Conservation (phyloP, 2,888 invertebrate species). For the Ennomos fuscantarius region DNA sequence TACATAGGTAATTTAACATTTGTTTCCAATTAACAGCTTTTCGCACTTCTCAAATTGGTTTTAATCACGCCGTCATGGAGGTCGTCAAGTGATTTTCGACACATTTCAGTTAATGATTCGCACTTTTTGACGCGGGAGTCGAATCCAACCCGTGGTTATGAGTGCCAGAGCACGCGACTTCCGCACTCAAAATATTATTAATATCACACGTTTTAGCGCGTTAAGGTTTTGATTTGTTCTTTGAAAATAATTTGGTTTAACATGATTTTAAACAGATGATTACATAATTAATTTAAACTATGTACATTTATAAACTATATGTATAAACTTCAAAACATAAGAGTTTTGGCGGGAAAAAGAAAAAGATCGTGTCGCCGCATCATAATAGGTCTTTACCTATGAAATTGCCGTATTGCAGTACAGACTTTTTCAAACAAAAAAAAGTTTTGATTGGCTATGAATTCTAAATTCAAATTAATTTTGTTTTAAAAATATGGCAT, state of each 20-base stretch:
- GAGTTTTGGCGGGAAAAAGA: no score
- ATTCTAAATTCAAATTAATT: no score
- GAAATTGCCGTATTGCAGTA: no score
- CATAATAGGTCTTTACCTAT: no score
- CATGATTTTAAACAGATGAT: conserved; percentile 12
- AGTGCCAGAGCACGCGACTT: conserved; percentile 66
- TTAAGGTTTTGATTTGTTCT: conserved; percentile 40
- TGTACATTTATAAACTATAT: no score
- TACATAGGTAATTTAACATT: conserved; percentile 19
- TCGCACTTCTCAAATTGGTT: conserved; percentile 45
- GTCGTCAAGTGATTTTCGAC: conserved; percentile 47
- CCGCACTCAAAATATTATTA: conserved; percentile 57
- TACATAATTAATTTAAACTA: no score
- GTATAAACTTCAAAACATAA: no score
- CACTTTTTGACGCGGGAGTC: conserved; percentile 44
- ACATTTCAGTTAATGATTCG: conserved; percentile 34
- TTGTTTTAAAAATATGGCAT: no score
- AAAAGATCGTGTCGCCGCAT: no score
- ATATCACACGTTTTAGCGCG: conserved; percentile 52
- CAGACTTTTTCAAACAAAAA: no score
- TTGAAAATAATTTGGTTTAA: conserved; percentile 26
- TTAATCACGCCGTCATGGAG: conserved; percentile 46
- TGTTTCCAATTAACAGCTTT: conserved; percentile 26
- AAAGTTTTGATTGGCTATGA: no score
- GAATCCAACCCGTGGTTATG: conserved; percentile 52